phyloP scores from a whole-genome alignment of 2,797 vertebrate genomes.

The Poecilia gillii region DNA sequence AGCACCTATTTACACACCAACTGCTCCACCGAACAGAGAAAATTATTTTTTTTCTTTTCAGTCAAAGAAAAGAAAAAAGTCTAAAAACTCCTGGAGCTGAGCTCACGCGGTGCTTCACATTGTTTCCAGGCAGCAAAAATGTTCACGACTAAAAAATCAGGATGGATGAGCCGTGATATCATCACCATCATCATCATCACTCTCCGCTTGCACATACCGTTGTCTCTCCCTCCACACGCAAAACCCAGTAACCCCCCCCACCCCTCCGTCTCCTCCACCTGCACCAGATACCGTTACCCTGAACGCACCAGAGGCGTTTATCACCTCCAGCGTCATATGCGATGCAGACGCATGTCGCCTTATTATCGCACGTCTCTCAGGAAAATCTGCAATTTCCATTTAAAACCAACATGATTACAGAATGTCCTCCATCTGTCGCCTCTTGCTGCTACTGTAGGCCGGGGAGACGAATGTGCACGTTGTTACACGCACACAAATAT shows the following conservation, averaged over 20 bases:
- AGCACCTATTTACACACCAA: background rate
- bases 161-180: conserved; percentile 55
- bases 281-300: conserved; percentile 35
- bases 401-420: conserved; percentile 58
- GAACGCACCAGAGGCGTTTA: conserved; percentile 37
- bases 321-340: conserved; percentile 34
- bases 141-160: conserved; percentile 27
- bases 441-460: conserved; percentile 28
- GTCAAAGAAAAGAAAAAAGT: background rate
- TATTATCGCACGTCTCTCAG: conserved; percentile 39
- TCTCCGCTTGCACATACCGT: conserved; percentile 36
- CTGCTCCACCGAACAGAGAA: background rate
- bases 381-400: conserved; percentile 63
- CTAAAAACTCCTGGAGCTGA: background rate
- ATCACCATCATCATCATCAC: conserved; percentile 48
- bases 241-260: conserved; percentile 30
- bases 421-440: conserved; percentile 66
- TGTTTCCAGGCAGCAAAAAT: conserved; percentile 52
- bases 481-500: conserved; percentile 47
- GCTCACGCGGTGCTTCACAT: background rate
- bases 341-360: conserved; percentile 25
- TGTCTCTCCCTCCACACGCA: conserved; percentile 38
- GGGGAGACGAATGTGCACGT: conserved; percentile 62
- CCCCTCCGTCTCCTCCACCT: conserved; percentile 55
- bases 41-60: background rate